A percentile compares a stretch with the other conserved stretches of the same genome.
Conservation (phyloP, 64 coral and sea anemone genomes). For the Montipora capricornis region DNA sequence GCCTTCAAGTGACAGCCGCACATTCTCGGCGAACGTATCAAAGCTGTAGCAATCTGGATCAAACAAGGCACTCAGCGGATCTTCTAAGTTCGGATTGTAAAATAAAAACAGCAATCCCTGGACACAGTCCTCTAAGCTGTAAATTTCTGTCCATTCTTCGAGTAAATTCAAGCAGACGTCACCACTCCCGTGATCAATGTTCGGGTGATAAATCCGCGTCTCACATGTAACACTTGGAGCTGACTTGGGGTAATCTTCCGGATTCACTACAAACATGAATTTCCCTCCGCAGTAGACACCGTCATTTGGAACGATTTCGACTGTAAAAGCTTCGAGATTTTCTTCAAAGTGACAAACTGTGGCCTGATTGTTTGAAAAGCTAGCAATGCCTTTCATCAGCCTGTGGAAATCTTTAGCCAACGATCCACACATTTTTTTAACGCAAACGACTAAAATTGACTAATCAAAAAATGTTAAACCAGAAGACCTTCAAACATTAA, state of each 20-base stretch:
- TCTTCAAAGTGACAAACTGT: conserved; percentile 73
- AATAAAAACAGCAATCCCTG: conserved; percentile 86
- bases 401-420: conserved; percentile 80
- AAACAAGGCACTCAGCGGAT: conserved; percentile 84
- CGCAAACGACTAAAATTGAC: neutral
- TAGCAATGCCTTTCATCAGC: conserved; percentile 75
- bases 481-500: neutral
- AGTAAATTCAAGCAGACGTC: conserved; percentile 88
- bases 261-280: conserved; percentile 67
- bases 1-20: conserved; percentile 77
- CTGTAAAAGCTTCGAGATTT: conserved; percentile 63
- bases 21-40: conserved; percentile 57
- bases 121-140: conserved; percentile 86
- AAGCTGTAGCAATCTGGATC: conserved; percentile 32
- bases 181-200: conserved; percentile 60
- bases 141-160: conserved; percentile 76
- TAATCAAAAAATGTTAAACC: neutral
- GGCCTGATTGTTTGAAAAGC: conserved; percentile 80
- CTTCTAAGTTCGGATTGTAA: conserved; percentile 86
- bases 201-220: conserved; percentile 86
- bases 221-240: conserved; percentile 60
- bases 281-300: conserved; percentile 77
- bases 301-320: conserved; percentile 85
- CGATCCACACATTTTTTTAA: conserved; percentile 58
- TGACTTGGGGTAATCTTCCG: conserved; percentile 56